Evolutionary conservation across 35 echinoderm and acorn worm genomes (phyloP).

Genomic region (Ophioderma brevispina): DNA sequence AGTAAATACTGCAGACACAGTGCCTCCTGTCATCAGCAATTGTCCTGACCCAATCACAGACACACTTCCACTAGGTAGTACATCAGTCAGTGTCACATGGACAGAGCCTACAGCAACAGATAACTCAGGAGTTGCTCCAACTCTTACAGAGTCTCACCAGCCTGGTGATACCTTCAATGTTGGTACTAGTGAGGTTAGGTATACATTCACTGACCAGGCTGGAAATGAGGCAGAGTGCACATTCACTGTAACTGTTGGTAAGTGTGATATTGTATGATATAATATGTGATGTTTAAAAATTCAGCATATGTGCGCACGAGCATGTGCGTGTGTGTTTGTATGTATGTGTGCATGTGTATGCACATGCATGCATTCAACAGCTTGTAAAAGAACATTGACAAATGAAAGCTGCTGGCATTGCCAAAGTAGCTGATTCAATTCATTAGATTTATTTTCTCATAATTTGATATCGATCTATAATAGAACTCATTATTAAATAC

Average conservation of each 20-base stretch:
- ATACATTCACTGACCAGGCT: slow-evolving; percentile 33
- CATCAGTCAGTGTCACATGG: slow-evolving; percentile 1
- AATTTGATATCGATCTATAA: too few species aligned
- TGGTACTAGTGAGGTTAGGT: neutral
- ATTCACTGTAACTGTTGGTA: slow-evolving; percentile 30
- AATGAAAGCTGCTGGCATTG: too few species aligned
- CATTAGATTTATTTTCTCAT: too few species aligned
- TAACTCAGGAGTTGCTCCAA: slow-evolving; percentile 32
- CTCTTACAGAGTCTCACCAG: neutral
- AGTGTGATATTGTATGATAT: neutral
- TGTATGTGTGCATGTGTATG: too few species aligned
- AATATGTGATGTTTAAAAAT: too few species aligned
- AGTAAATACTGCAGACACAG: neutral
- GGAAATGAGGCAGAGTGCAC: slow-evolving; percentile 21
- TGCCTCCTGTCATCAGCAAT: slow-evolving; percentile 29
- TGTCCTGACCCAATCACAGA: slow-evolving; percentile 19
- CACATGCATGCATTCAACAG: too few species aligned
- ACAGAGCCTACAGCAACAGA: slow-evolving; percentile 51
- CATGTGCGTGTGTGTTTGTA: too few species aligned
- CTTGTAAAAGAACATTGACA: too few species aligned
- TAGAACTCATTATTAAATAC: too few species aligned
- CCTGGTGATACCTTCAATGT: slow-evolving; percentile 23
- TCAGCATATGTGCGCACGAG: too few species aligned
- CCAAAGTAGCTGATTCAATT: too few species aligned
- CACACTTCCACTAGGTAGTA: neutral